Percentiles rank a stretch among this genome's conserved stretches.
Conservation (phyloP, 2,888 invertebrate species). For the Stictocephala bisonia region DNA sequence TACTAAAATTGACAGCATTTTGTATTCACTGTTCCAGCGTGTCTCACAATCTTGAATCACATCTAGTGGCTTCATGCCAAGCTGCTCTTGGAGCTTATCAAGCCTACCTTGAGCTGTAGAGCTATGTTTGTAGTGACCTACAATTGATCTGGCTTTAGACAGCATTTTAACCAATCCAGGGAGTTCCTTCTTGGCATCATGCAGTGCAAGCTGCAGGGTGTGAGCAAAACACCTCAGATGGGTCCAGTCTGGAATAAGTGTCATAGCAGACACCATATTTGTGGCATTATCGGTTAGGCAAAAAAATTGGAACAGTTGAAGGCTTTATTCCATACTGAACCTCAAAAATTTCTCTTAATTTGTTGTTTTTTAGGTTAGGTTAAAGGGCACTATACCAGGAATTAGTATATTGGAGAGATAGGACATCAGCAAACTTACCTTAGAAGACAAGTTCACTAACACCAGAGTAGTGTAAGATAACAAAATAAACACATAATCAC, state of each 20-base stretch:
- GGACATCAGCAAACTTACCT: too few species aligned
- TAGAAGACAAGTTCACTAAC: too few species aligned
- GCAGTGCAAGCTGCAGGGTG: background rate
- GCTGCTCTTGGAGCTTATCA: background rate
- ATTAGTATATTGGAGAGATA: too few species aligned
- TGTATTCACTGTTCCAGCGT: background rate
- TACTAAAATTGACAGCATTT: background rate
- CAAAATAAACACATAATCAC: too few species aligned
- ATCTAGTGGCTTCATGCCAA: background rate
- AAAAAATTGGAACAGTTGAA: background rate
- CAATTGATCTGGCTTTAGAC: background rate
- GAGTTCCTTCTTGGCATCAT: constrained; percentile 11
- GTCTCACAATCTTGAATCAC: constrained; percentile 18
- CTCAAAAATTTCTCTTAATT: background rate
- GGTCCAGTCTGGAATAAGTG: background rate
- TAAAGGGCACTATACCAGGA: too few species aligned
- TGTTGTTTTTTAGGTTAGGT: too few species aligned
- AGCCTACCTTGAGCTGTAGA: background rate
- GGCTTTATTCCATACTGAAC: background rate
- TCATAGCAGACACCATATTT: background rate
- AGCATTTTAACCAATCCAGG: background rate
- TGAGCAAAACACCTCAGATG: background rate
- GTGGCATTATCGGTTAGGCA: background rate
- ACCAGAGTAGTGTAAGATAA: too few species aligned
- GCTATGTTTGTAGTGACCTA: constrained; percentile 25